phyloP scores from a whole-genome alignment of 2,113 vertebrate species.

The Mormoops blainvillei region DNA sequence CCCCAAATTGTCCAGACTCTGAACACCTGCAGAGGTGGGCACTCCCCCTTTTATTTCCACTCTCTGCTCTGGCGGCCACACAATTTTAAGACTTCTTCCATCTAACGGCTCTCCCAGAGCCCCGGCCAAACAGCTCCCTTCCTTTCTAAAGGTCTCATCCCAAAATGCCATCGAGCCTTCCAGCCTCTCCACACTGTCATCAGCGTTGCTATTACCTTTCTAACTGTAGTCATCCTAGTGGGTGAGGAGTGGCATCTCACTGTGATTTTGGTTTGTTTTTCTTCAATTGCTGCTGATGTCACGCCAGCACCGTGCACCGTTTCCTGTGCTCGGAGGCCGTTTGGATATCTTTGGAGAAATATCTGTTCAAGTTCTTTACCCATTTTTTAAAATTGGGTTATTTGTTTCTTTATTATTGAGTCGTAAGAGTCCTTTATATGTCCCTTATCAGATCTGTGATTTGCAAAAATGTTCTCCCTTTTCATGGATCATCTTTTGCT shows the following conservation, averaged over 20 bases:
- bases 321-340: neutral
- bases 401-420: neutral
- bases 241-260: neutral
- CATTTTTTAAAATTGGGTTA: neutral
- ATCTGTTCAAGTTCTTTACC: neutral
- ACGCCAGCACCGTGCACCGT: neutral
- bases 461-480: neutral
- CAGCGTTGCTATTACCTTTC: neutral
- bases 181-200: neutral
- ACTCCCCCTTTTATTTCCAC: neutral
- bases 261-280: neutral
- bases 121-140: neutral
- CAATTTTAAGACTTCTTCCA: neutral
- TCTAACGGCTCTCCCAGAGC: neutral
- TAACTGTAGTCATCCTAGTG: too few species aligned
- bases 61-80: accelerated
- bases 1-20: neutral
- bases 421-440: neutral
- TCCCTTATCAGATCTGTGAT: neutral
- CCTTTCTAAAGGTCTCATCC: neutral
- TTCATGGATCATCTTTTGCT: neutral
- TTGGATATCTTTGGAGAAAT: neutral
- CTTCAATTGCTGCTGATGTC: neutral
- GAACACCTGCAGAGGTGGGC: neutral
- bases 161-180: neutral